These are phyloP conservation scores for Clarias macrocephalus DNA, from an alignment of 2,113 vertebrate genomes.

Conservation along the genomic window DNA sequence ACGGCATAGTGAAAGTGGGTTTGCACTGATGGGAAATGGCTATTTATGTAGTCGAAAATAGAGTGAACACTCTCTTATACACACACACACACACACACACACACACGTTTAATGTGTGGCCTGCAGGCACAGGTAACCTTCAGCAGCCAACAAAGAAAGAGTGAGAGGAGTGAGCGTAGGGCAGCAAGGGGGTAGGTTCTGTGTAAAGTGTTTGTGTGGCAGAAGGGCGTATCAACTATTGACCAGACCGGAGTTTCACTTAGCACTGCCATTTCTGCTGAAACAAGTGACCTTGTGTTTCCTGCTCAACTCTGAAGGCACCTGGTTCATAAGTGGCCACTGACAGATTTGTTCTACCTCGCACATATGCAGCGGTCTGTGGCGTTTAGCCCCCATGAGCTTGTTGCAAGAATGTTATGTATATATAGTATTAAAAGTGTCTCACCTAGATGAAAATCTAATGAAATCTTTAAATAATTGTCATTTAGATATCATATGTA, in stretches of 20 bases:
- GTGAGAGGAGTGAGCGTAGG: neutral
- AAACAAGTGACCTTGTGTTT: slow-evolving; percentile 48
- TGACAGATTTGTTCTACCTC: neutral
- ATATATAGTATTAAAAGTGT: neutral
- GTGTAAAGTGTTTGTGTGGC: slow-evolving; percentile 1
- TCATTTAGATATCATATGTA: too few species aligned
- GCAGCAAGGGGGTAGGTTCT: slow-evolving; percentile 1
- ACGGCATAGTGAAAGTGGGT: slow-evolving; percentile 72
- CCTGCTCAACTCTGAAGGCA: neutral
- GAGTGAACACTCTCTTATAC: slow-evolving; percentile 51
- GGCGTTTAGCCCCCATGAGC: neutral
- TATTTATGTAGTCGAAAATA: slow-evolving; percentile 80
- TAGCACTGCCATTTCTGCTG: neutral
- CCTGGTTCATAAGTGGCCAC: neutral
- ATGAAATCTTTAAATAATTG: too few species aligned
- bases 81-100: slow-evolving; percentile 24
- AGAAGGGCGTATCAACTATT: neutral
- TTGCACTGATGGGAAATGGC: slow-evolving; percentile 83
- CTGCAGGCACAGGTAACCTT: slow-evolving; percentile 80
- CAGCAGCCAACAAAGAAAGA: slow-evolving; percentile 64
- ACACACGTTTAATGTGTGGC: slow-evolving; percentile 54
- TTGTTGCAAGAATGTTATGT: neutral
- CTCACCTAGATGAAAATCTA: too few species aligned
- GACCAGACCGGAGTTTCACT: slow-evolving; percentile 28
- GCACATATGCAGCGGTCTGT: neutral